Evolutionary conservation across 2,113 vertebrate genomes (phyloP), one percentile per base, ranked within the genome.

Genomic region (Hepsetus odoe): DNA sequence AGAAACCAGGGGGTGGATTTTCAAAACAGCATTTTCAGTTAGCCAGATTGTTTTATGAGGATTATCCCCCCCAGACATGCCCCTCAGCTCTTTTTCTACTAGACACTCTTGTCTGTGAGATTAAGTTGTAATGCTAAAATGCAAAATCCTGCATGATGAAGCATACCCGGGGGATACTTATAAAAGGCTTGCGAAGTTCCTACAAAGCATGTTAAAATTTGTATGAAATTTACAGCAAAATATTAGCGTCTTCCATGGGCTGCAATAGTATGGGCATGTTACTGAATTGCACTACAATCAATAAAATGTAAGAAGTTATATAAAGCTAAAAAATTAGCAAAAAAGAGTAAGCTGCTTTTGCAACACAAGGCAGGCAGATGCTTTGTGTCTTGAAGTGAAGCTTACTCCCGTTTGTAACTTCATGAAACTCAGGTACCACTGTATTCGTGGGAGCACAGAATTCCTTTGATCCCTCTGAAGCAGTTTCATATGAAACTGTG

Each of bases 401-500:
- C 3, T 11, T 3, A 8, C 11, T 28, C 5, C 9, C 32, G 40
- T 18, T 12, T 33, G 42, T 16, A 30, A 14, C 11, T 44, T 22
- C 42, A 11, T 64, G 20, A 65, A 75, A 76, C 74, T 14, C 2
- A 22, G 20, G 32, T 44, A 24, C 6, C 11, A 38, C 28, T 22
- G 20, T n/a, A 74, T 64, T 46, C 13, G 20, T 8, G 38, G 18
- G n/a, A 13, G 10, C 32, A 12, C 8, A 2, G 12, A 26, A 22
- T 32, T 28, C 16, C 40, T 74, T 24, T 76, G 59, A 65, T 38
- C 22, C 16, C 18, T 20, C 10, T 53, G 32, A 40, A 26, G 28
- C 3, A 53, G 73, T 75, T 75, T 65, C 58, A 75, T 30, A 65
- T 65, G 20, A 65, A 75, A 28, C 42, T 35, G 20, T 7, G 32